Evolutionary conservation across 2,113 vertebrate species (phyloP).

Genomic region (Helogale parvula): DNA sequence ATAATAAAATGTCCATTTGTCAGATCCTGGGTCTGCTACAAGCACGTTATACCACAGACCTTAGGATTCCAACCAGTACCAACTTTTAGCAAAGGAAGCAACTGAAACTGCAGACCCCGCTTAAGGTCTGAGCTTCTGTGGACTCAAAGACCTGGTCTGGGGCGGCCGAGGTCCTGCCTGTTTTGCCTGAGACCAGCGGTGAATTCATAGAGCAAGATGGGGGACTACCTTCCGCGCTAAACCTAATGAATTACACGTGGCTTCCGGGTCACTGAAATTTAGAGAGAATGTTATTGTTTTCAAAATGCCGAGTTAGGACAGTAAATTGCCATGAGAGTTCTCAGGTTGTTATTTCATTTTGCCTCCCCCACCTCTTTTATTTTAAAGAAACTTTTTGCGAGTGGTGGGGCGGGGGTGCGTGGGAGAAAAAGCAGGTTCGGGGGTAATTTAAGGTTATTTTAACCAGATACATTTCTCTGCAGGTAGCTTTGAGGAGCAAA

Average conservation of each 20-base stretch:
- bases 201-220: neutral
- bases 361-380: neutral
- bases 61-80: neutral
- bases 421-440: neutral
- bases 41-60: neutral
- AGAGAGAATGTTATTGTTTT: constrained; percentile 40
- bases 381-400: neutral
- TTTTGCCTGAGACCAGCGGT: neutral
- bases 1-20: neutral
- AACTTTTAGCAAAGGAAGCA: constrained; percentile 48
- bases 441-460: constrained; percentile 34
- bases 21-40: neutral
- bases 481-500: neutral
- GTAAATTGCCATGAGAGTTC: neutral
- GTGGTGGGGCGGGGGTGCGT: neutral
- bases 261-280: constrained; percentile 17
- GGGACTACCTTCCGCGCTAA: neutral
- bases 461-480: neutral
- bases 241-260: neutral
- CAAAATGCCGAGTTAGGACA: constrained; percentile 50
- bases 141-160: neutral
- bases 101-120: accelerated
- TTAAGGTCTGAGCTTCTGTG: neutral
- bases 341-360: constrained; percentile 10
- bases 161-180: neutral